A percentile compares a stretch with the other conserved stretches of the same genome.
phyloP scores from a whole-genome alignment of 2,113 vertebrate genomes.

The Pterophyllum scalare region DNA sequence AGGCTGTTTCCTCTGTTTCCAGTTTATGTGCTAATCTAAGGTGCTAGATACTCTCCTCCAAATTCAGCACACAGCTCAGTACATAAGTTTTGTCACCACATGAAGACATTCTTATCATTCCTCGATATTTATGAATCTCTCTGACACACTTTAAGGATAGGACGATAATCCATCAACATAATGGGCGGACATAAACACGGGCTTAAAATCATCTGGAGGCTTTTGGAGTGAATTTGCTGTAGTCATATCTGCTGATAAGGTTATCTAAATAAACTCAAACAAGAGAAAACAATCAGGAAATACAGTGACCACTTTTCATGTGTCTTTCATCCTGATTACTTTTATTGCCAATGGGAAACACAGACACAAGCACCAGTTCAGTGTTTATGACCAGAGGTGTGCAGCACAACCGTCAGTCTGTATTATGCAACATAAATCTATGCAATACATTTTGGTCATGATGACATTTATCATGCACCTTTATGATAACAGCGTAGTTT shows the following conservation, averaged over 20 bases:
- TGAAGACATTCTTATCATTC: too few relatives aligned
- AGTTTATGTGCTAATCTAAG: background rate
- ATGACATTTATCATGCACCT: background rate
- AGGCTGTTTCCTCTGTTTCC: too few relatives aligned
- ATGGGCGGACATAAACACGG: too few relatives aligned
- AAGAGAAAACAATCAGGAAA: background rate
- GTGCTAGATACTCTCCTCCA: background rate
- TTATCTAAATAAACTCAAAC: conserved; percentile 11
- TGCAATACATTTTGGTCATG: background rate
- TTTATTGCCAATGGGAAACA: background rate
- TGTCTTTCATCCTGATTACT: conserved; percentile 65
- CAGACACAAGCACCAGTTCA: background rate
- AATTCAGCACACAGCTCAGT: background rate
- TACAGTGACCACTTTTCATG: background rate
- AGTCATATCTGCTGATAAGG: background rate
- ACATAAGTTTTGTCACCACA: background rate
- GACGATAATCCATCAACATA: too few relatives aligned
- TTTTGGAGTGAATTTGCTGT: background rate
- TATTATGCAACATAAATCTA: conserved; percentile 10
- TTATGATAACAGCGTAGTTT: accelerated
- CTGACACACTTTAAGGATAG: too few relatives aligned
- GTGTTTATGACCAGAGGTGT: conserved; percentile 12
- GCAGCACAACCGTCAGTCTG: conserved; percentile 48
- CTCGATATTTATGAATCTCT: too few relatives aligned
- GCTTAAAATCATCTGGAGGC: too few relatives aligned